Base-by-base conservation (phyloP, 1,140 invertebrate species). In the Apis florea region DNA sequence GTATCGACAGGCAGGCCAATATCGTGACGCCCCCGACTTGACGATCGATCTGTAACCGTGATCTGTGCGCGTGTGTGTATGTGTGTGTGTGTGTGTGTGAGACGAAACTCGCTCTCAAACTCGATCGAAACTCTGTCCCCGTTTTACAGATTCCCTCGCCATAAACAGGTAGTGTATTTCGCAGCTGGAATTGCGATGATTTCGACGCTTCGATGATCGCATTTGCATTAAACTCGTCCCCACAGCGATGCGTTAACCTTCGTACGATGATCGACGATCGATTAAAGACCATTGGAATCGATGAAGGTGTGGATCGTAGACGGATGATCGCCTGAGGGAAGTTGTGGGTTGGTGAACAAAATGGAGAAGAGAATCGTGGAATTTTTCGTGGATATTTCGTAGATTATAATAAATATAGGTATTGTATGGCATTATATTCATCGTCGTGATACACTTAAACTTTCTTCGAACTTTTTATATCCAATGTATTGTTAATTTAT, bases 1-100 rank as follows among this genome's bases (percentile, higher is more conserved):
- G 70, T 80, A 74, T 80, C 78, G 78, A 61, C 53, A 74, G 78
- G 24, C 40, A n/a, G 11, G 53, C 58, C 68, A 79, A 15, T 56
- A 56, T 59, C 56, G 54, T 47, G 71, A 78, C 51, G 40, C 53
- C 49, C 24, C 58, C 51, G 21, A 13, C 70, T 40, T 74, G 69
- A 73, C 78, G 70, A 79, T 79, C 69, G 70, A 80, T 61, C 66
- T 47, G 31, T 49, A 51, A 26, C n/a, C 12, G 51, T 8, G 69
- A 73, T 66, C 51, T 31, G 74, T 31, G 2, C 4, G 31, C 0
- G 31, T 40, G 31, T 40, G 31, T 40, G 31, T 40, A 0, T 40
- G 5, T 40, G 31, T 40, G 5, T 40, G 0, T 0, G 0, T 40
- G 31, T 6, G 31, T 40, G 31, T 40, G 31, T n/a, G 68, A 79